These are phyloP conservation scores for Acanthornis magna DNA, from an alignment of 2,797 vertebrate genomes.

Conservation along the genomic window DNA sequence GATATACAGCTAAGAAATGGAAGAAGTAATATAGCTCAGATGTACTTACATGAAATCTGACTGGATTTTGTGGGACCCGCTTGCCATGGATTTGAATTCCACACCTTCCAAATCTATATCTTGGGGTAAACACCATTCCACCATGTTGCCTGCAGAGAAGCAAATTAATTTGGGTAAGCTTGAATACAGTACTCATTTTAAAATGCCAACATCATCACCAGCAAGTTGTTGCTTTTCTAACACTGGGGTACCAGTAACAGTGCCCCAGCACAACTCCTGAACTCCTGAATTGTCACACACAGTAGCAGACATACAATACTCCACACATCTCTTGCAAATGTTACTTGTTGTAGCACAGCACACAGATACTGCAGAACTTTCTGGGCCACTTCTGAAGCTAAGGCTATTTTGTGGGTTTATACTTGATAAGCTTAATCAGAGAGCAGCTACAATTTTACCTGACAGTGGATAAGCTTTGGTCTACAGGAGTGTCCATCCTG, in stretches of 20 bases:
- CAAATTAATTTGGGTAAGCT: background rate
- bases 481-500: background rate
- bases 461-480: background rate
- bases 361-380: background rate
- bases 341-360: background rate
- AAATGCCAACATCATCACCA: background rate
- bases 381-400: background rate
- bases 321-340: background rate
- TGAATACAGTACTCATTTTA: background rate
- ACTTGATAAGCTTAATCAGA: background rate
- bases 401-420: background rate
- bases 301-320: background rate
- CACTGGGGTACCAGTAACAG: background rate
- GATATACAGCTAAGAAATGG: background rate
- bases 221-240: background rate
- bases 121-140: slow-evolving; percentile 96
- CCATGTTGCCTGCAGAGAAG: slow-evolving; percentile 87
- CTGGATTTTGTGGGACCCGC: slow-evolving; percentile 93
- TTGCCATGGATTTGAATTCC: slow-evolving; percentile 99
- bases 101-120: slow-evolving; percentile 95
- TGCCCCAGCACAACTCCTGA: background rate
- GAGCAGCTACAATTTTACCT: background rate
- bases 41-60: slow-evolving; percentile 94
- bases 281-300: background rate
- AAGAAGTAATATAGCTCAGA: background rate